A percentile compares a stretch with the other conserved stretches of the same genome.
Conservation (phyloP, 2,797 vertebrate genomes). For the Delichon dasypus region DNA sequence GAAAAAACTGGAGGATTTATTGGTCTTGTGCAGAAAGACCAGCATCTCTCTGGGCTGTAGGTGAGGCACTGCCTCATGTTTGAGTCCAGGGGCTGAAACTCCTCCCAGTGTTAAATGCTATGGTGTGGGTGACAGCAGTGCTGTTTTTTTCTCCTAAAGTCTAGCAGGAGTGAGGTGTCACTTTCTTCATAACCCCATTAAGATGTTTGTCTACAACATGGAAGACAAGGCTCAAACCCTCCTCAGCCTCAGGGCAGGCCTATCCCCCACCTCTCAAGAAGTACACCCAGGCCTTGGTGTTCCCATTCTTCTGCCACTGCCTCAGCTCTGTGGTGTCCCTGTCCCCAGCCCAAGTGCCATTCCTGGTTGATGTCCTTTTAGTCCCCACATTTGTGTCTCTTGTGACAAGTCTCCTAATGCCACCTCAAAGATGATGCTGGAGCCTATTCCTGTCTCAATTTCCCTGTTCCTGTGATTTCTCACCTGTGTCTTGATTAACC, state of each 20-base stretch:
- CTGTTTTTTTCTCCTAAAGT: not conserved
- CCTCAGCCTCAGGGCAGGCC: not conserved
- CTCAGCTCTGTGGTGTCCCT: not conserved
- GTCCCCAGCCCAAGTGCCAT: not conserved
- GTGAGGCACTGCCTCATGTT: not conserved
- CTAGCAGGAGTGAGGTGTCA: not conserved
- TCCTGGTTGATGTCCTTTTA: not conserved
- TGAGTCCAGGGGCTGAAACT: not conserved
- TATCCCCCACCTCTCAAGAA: not conserved
- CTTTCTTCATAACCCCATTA: not conserved
- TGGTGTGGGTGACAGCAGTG: not conserved
- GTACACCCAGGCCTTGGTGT: not conserved
- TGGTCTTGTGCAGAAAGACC: not conserved
- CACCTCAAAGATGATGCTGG: not conserved
- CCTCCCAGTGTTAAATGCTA: not conserved
- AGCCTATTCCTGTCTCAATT: not conserved
- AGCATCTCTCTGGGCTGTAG: not conserved
- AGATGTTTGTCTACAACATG: not conserved
- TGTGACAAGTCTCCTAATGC: not conserved
- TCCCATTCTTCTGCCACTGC: not conserved
- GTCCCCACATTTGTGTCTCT: rapidly evolving
- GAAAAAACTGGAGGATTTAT: not conserved
- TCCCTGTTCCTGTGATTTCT: not conserved
- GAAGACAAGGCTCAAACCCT: not conserved
- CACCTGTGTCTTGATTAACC: not conserved